Evolutionary conservation across 2,113 vertebrate genomes (phyloP).

Genomic region (Carlito syrichta): DNA sequence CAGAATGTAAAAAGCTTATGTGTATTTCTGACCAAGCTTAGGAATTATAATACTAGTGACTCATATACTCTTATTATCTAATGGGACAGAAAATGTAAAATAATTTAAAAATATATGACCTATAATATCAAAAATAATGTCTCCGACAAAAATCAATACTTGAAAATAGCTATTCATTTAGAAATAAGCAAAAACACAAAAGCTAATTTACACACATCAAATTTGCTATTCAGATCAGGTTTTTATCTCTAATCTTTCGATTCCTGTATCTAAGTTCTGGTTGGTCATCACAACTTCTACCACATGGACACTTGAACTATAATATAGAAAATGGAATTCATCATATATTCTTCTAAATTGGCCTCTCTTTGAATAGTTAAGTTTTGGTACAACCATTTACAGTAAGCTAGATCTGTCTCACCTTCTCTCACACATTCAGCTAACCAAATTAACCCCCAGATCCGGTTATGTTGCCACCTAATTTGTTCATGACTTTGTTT

Average conservation of each 20-base stretch:
- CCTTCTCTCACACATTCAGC: not conserved
- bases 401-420: not conserved
- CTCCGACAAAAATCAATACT: not conserved
- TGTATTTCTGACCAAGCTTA: not conserved
- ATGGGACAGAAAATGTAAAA: not conserved
- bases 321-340: not conserved
- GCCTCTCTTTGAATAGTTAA: not conserved
- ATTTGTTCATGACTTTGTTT: not conserved
- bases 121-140: not conserved
- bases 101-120: not conserved
- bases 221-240: not conserved
- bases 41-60: not conserved
- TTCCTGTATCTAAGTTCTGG: not conserved
- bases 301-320: not conserved
- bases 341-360: not conserved
- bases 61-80: not conserved
- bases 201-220: not conserved
- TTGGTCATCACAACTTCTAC: not conserved
- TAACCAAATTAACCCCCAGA: not conserved
- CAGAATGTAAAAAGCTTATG: not conserved
- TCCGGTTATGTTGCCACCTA: not conserved
- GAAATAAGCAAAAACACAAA: not conserved
- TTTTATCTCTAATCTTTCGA: not conserved
- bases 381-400: not conserved
- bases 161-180: not conserved